These are phyloP conservation scores for Procavia capensis DNA, from an alignment of 2,113 vertebrate genomes.

Conservation along the genomic window DNA sequence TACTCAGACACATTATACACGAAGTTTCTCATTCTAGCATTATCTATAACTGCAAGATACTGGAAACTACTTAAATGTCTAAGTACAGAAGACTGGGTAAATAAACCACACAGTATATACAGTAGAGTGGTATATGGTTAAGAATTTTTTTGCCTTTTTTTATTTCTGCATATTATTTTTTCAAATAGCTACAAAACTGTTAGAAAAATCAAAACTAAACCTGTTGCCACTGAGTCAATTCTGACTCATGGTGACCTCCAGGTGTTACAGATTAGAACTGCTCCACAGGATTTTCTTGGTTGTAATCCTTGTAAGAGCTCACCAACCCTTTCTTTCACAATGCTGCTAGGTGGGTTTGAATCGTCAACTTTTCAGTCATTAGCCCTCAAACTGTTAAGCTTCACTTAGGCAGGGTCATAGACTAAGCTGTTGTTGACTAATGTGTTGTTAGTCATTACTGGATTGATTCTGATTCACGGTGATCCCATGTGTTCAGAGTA, in stretches of 20 bases:
- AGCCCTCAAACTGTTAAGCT: not conserved
- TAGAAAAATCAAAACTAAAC: not conserved
- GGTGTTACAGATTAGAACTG: not conserved
- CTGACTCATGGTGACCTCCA: not conserved
- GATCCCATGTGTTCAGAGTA: not conserved
- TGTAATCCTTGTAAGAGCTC: not conserved
- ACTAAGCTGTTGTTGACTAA: not conserved
- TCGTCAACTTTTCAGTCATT: not conserved
- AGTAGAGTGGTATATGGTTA: not conserved
- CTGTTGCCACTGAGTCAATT: not conserved
- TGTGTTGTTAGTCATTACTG: not conserved
- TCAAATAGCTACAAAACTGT: conserved; percentile 1
- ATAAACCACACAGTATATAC: not conserved
- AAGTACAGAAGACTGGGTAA: not conserved
- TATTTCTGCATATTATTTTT: not conserved
- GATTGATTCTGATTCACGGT: not conserved
- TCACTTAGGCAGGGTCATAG: not conserved
- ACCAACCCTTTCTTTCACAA: not conserved
- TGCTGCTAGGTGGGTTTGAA: not conserved
- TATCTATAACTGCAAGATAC: not conserved
- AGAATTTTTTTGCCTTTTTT: not conserved
- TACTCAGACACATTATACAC: not conserved
- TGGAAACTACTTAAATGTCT: not conserved
- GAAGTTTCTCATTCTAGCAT: not conserved
- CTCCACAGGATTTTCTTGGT: not conserved